These are phyloP conservation scores for Argyresthia goedartella DNA, from an alignment of 2,888 invertebrate genomes.

Conservation along the genomic window DNA sequence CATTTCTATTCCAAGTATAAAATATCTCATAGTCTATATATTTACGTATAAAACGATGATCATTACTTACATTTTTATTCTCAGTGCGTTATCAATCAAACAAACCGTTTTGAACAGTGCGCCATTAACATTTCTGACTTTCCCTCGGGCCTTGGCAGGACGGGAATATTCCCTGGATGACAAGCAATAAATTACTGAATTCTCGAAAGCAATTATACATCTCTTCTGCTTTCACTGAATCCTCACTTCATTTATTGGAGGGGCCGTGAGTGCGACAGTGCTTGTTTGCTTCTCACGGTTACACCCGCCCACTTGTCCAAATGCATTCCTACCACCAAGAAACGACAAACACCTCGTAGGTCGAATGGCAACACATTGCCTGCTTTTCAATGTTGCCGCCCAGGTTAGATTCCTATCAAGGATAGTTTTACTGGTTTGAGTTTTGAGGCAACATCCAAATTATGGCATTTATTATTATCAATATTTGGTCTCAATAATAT, in stretches of 20 bases:
- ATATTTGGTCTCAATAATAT: no score
- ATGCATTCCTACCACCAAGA: conserved; percentile 23
- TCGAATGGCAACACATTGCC: no score
- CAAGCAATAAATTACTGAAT: conserved; percentile 33
- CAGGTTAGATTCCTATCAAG: no score
- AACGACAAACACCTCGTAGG: background rate
- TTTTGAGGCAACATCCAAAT: background rate
- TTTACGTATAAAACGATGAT: no score
- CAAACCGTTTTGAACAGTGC: no score
- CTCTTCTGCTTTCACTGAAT: conserved; percentile 24
- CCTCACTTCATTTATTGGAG: conserved; percentile 26
- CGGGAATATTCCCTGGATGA: conserved; percentile 6
- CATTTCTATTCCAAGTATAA: no score
- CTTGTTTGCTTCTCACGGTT: conserved; percentile 63
- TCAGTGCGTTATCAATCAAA: no score
- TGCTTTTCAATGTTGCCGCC: no score
- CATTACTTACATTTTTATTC: no score
- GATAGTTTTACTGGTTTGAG: background rate
- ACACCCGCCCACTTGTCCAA: conserved; percentile 50
- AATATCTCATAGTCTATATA: no score
- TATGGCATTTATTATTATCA: conserved; percentile 13
- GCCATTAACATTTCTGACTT: no score
- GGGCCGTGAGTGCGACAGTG: conserved; percentile 43
- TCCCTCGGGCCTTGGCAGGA: no score
- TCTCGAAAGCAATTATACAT: conserved; percentile 36